Base-by-base conservation (phyloP, 2,888 invertebrate species). In the Xestoiulus laeticollis region DNA sequence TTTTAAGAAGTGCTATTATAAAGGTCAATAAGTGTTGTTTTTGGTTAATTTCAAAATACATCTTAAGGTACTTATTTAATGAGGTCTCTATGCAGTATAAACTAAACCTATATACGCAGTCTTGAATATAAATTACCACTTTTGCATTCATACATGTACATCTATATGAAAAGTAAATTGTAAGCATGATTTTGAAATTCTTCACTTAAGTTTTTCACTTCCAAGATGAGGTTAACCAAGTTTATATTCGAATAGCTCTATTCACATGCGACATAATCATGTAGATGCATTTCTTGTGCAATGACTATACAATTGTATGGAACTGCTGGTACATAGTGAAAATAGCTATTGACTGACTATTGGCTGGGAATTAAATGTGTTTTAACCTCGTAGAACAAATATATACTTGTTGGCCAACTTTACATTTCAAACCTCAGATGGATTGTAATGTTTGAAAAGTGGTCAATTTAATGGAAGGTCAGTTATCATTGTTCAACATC, bases 41-140 rank as follows among this genome's bases (percentile, higher is more conserved):
- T 30, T 30, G 14, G 78, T 2, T 30, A 14, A 78, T 78, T 78
- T 78, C 26, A 78, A 30, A 30, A 78, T 3, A 78, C 30, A 68
- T 2, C 10, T 6, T 68, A 14, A 22, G 30, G 10, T 78, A 78
- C 78, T 78, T 78, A 78, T 22, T 26, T 78, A 78, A 78, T 78
- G 78, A 78, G 78, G 78, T 78, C 78, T 78, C 8, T 14, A n/a
- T 14, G 12, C 26, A 30, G 14, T 78, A 30, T 14, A 78, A 78
- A 78, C 6, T 78, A 78, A 26, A 78, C 78, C 78, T 78, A n/a
- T n/a, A n/a, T n/a, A 78, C 78, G 12, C 78, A 78, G 78, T 78
- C 14, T 78, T 14, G 78, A 30, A 78, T 30, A 0, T 78, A 14
- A 30, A 30, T 30, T 26, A 78, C 78, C 78, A 30, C 30, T 78